Base-by-base conservation (phyloP, 2,888 invertebrate species). In the Sinohyriopsis cumingii region DNA sequence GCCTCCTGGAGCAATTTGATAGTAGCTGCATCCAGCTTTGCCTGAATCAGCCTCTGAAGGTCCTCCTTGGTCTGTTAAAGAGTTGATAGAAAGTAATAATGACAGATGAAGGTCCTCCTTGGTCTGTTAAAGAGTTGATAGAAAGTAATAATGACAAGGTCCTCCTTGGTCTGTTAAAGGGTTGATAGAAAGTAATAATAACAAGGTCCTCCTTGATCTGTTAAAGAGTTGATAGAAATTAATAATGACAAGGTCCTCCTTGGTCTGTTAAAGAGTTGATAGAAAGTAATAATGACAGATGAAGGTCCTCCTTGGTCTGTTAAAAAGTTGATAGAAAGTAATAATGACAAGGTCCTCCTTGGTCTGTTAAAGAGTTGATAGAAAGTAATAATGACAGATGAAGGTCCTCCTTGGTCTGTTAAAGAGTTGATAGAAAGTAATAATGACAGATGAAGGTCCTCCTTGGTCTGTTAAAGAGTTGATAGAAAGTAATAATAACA, bases 11-110 rank as follows among this genome's bases (percentile, higher is more conserved):
- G 75, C 9, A 86, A 71, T 25, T 84, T 77, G 59, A 89, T 82
- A 25, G 85, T 82, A 2, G 87, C 86, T 33, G 84, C 79, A 73
- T 89, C 87, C 24, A 90, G 75, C 74, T 90, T 90, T 28, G 73
- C 75, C 59, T 82, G 79, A 22, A 89, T 79, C 65, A 89, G 71
- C 1, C 73, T 73, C 77, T 90, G 88, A n/a, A 90, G 79, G 45
- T 88, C 85, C 59, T 79, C 80, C n/a, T 73, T 75, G 25, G 80
- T 82, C 82, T 82, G 45, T 55, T 18, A 56, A 28, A 5, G n/a
- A 45, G n/a, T 45, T 22, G 22, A 69, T 25, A n/a, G 62, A 28
- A 45, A 45, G 15, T 45, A 33, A 33, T 33, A 9, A 33, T n/a
- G 20, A 57, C 57, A 12, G n/a, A 22, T 57, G 24, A 57, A 57